Evolutionary conservation across 1,140 invertebrate genomes (phyloP), one percentile per base, ranked within the genome.

Genomic region (Anadara kagoshimensis): DNA sequence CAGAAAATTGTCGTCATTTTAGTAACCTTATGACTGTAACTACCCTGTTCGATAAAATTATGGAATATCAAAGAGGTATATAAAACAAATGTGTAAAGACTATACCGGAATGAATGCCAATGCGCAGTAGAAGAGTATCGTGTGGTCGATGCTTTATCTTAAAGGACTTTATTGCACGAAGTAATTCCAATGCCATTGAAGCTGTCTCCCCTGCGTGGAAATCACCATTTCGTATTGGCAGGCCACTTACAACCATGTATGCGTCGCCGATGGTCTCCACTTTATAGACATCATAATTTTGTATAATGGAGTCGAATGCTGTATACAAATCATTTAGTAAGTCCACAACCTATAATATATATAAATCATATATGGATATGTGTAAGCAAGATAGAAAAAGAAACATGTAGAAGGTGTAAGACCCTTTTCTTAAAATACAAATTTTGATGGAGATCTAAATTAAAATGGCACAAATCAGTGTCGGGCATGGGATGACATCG

Each of bases 71-170:
- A n/a, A n/a, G n/a, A n/a, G n/a, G n/a, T n/a, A n/a, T n/a, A n/a
- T n/a, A n/a, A n/a, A n/a, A n/a, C n/a, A n/a, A n/a, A n/a, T n/a
- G n/a, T n/a, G n/a, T n/a, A n/a, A n/a, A n/a, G n/a, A n/a, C n/a
- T n/a, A n/a, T 76, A 96, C 96, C 96, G 81, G 96, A 95, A 83
- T 98, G 96, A 78, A 98, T 94, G 72, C 97, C 97, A 85, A 99
- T 98, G 77, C 98, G 90, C 0, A 98, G 93, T 88, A 94, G 93
- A 16, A 97, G 90, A 73, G 94, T 92, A 75, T 94, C 94, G 22
- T 95, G 93, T 0, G 94, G 95, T 70, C 93, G 92, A 83, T 98
- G 96, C 29, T 93, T 91, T 53, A 98, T 95, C 1, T 92, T 94
- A 84, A 97, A 98, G 5, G 93, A 93, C 78, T 93, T 92, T 1